phyloP scores from a whole-genome alignment of 1,140 invertebrate genomes.

The Trachelipus rathkii region DNA sequence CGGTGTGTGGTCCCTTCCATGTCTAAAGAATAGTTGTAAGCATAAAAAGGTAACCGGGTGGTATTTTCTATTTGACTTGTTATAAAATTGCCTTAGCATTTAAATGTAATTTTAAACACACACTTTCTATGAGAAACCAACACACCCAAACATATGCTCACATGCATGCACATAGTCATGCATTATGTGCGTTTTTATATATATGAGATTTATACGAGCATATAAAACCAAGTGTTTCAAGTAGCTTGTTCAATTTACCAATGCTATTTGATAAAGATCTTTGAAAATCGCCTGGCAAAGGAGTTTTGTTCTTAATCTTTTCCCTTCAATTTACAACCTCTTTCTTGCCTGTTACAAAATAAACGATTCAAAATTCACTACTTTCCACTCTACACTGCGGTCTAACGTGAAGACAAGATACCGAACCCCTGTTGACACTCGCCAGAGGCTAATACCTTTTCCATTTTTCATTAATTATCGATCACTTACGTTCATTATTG shows the following conservation, averaged over 20 bases:
- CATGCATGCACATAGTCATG: too few relatives aligned
- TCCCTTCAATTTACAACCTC: neutral
- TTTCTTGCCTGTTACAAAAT: neutral
- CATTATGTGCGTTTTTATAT: too few relatives aligned
- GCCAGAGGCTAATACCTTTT: neutral
- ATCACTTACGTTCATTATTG: neutral
- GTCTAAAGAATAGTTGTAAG: too few relatives aligned
- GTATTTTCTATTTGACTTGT: neutral
- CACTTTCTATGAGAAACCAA: too few relatives aligned
- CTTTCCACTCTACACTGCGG: neutral
- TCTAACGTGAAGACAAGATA: neutral
- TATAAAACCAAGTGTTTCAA: too few relatives aligned
- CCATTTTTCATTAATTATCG: neutral
- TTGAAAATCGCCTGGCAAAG: too few relatives aligned
- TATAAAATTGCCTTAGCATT: neutral
- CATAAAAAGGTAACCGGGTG: neutral
- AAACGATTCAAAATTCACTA: neutral
- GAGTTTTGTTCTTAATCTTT: neutral
- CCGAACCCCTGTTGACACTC: neutral
- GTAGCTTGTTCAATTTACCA: too few relatives aligned
- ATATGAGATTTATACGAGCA: too few relatives aligned
- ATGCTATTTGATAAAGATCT: too few relatives aligned
- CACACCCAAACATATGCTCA: too few relatives aligned
- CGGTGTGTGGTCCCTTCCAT: too few relatives aligned
- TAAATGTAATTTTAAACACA: neutral